Percentiles rank a stretch among this genome's conserved stretches.
Conservation (phyloP, 2,797 vertebrate genomes). For the Limnodromus scolopaceus region DNA sequence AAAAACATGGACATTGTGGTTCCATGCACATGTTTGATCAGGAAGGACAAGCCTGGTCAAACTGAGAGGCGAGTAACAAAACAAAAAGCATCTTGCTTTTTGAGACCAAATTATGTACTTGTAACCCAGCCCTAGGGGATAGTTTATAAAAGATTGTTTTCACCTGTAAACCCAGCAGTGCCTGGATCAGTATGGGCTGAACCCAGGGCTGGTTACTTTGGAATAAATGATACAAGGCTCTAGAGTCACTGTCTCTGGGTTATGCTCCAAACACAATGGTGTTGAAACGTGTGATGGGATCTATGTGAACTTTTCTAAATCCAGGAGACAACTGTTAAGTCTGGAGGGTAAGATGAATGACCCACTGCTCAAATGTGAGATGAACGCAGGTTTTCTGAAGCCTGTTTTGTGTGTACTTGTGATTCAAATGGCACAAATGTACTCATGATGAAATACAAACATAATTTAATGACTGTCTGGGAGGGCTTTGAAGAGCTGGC, state of each 20-base stretch:
- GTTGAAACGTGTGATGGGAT: background rate
- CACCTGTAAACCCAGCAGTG: background rate
- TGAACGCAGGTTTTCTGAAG: background rate
- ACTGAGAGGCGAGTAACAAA: background rate
- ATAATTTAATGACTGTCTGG: background rate
- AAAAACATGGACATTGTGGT: background rate
- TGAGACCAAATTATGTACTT: background rate
- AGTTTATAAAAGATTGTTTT: background rate
- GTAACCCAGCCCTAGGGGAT: background rate
- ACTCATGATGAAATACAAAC: background rate
- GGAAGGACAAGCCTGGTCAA: background rate
- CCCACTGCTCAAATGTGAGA: background rate
- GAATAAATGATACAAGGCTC: background rate
- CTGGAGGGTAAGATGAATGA: background rate
- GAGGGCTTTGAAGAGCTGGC: background rate
- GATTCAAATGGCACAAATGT: background rate
- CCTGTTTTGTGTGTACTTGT: background rate
- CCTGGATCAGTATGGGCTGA: background rate
- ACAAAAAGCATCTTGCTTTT: background rate
- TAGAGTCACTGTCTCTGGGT: background rate
- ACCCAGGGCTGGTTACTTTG: background rate
- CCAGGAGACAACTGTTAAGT: background rate
- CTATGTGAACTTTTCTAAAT: background rate
- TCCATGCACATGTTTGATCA: background rate
- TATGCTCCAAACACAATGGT: background rate